These are phyloP conservation scores for Mythimna pallens DNA, from an alignment of 2,888 invertebrate genomes.

Conservation along the genomic window DNA sequence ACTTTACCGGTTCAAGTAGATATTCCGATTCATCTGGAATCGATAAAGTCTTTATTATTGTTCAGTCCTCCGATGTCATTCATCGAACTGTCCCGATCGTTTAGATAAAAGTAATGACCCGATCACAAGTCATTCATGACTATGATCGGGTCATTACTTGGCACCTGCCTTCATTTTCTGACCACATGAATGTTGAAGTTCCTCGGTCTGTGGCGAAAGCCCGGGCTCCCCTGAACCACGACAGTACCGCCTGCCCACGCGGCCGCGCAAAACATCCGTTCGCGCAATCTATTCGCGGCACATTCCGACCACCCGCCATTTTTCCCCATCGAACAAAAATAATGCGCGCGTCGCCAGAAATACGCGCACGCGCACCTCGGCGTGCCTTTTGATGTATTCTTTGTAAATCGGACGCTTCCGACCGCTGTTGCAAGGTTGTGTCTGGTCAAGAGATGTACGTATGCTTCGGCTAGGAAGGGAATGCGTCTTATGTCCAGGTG, in stretches of 20 bases:
- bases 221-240: slow-evolving; percentile 59
- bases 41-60: slow-evolving; percentile 3
- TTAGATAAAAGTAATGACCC: slow-evolving; percentile 8
- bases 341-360: slow-evolving; percentile 82
- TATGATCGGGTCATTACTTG: not conserved
- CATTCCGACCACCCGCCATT: slow-evolving; percentile 84
- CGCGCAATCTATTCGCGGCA: slow-evolving; percentile 83
- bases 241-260: slow-evolving; percentile 75
- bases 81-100: not conserved
- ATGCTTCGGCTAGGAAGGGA: slow-evolving; percentile 4
- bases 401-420: slow-evolving; percentile 70
- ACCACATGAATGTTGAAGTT: slow-evolving; percentile 1
- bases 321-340: slow-evolving; percentile 84
- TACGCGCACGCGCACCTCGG: slow-evolving; percentile 77
- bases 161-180: slow-evolving; percentile 18
- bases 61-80: not conserved
- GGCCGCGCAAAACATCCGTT: slow-evolving; percentile 83
- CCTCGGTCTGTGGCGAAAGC: slow-evolving; percentile 13
- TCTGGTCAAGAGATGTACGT: slow-evolving; percentile 8
- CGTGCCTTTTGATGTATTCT: slow-evolving; percentile 63
- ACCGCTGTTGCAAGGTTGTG: slow-evolving; percentile 67
- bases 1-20: not conserved
- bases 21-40: not conserved
- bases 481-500: not conserved
- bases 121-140: slow-evolving; percentile 20